A percentile compares a stretch with the other conserved stretches of the same genome.
Evolutionary conservation across 2,113 vertebrate species (phyloP).

Genomic region (Hepsetus odoe): DNA sequence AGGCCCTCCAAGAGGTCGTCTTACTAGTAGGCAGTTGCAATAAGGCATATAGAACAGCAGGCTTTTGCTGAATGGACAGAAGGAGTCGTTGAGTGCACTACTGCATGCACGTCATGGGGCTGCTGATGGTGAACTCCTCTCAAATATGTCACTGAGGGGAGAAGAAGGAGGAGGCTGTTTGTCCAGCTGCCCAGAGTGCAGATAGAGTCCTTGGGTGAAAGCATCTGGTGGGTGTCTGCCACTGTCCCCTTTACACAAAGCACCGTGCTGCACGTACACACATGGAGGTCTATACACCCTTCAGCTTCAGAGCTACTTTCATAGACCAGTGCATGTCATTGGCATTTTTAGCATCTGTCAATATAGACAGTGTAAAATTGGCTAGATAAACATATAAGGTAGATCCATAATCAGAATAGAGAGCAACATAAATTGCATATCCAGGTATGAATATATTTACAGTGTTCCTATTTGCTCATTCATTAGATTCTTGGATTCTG

Average conservation of each 20-base stretch:
- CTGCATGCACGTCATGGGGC: conserved; percentile 49
- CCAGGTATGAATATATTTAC: no score
- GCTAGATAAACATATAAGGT: no score
- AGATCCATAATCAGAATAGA: no score
- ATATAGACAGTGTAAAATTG: no score
- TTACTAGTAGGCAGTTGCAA: background rate
- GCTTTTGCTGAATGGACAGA: conserved; percentile 31
- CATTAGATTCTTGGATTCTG: no score
- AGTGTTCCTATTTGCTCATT: no score
- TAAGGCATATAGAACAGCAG: conserved; percentile 34
- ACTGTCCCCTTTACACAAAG: conserved; percentile 8
- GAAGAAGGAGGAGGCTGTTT: conserved; percentile 70
- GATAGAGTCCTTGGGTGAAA: conserved; percentile 21
- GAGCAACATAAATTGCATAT: no score
- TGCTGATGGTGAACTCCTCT: conserved; percentile 61
- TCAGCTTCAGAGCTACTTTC: background rate
- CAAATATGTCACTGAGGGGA: conserved; percentile 69
- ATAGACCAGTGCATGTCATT: background rate
- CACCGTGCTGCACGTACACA: background rate
- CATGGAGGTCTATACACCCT: background rate
- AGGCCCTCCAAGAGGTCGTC: background rate
- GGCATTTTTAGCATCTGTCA: no score
- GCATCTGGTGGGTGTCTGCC: conserved; percentile 62
- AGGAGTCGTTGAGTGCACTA: conserved; percentile 44
- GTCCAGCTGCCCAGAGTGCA: conserved; percentile 72